These are phyloP conservation scores for Gandaritis pyraliata DNA, from an alignment of 2,888 invertebrate genomes.

Conservation along the genomic window DNA sequence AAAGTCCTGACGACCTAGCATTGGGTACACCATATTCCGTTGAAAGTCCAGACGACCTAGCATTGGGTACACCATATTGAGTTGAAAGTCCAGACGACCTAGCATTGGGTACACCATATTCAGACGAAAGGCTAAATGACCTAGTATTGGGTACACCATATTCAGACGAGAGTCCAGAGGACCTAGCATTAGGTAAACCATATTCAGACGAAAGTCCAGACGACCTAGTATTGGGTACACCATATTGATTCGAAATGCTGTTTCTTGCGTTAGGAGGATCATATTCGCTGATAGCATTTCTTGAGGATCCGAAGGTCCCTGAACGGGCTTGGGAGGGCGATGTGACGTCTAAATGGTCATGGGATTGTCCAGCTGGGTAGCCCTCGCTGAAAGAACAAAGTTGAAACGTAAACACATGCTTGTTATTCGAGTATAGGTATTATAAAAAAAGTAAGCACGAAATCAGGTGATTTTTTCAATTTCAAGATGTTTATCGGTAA, in stretches of 20 bases:
- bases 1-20: constrained; percentile 27
- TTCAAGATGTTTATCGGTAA: too few relatives aligned
- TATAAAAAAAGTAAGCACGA: too few relatives aligned
- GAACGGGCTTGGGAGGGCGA: constrained; percentile 31
- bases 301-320: constrained; percentile 15
- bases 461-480: not conserved
- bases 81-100: constrained; percentile 35
- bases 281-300: constrained; percentile 22
- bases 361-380: constrained; percentile 30
- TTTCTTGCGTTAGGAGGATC: constrained; percentile 15
- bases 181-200: constrained; percentile 11
- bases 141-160: constrained; percentile 17
- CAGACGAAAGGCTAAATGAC: constrained; percentile 34
- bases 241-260: constrained; percentile 14
- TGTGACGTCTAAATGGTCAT: constrained; percentile 31
- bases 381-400: constrained; percentile 32
- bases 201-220: constrained; percentile 14
- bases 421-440: too few relatives aligned
- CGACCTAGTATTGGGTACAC: constrained; percentile 8
- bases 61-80: constrained; percentile 36
- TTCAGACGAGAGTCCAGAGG: constrained; percentile 10
- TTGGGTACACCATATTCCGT: constrained; percentile 54
- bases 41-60: constrained; percentile 37
- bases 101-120: constrained; percentile 38
- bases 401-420: not conserved